Evolutionary conservation across 2,888 invertebrate species (phyloP), one percentile per base, ranked within the genome.

Genomic region (Gasteruption jaculator): DNA sequence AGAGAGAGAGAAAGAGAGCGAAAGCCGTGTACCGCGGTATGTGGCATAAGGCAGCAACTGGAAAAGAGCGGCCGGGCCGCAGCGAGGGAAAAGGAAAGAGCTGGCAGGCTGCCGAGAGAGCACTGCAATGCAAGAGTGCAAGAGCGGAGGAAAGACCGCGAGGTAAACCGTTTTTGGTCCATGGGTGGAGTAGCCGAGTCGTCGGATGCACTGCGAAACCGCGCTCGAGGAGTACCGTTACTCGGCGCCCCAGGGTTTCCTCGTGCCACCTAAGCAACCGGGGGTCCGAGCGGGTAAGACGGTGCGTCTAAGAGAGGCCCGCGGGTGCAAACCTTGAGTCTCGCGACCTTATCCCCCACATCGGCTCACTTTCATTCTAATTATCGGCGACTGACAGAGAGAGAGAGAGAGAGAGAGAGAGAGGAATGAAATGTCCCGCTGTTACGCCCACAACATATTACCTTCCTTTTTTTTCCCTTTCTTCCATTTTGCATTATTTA

Each of bases 301-400:
- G 48, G 49, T 43, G 41, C 48, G 48, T 49, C 52, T 51, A 45
- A 48, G 43, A 46, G 48, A 49, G 49, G 34, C 52, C 50, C 49
- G 36, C 41, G 43, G 52, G 33, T n/a, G n/a, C 50, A 50, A 57
- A 56, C 53, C 53, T 53, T 54, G 56, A 53, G 53, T 51, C 40
- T 16, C 40, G 22, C 27, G 20, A 16, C 29, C 12, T 22, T 31
- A 19, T 26, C 8, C 21, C 21, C 12, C 20, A 19, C 20, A 21
- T n/a, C 20, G 7, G 12, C 24, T 27, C 24, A 32, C 43, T 43
- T 44, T 44, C 44, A 43, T 43, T 44, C 43, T 44, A 44, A 44
- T 44, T 43, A 44, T 24, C 36, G 30, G 8, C 37, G 37, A 36
- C 44, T 36, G 20, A 19, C 5, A 12, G 19, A 12, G 11, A 3